Percentiles rank a stretch among this genome's conserved stretches.
These are phyloP conservation scores for Deroplatys truncata DNA, from an alignment of 2,888 invertebrate genomes.

Conservation along the genomic window DNA sequence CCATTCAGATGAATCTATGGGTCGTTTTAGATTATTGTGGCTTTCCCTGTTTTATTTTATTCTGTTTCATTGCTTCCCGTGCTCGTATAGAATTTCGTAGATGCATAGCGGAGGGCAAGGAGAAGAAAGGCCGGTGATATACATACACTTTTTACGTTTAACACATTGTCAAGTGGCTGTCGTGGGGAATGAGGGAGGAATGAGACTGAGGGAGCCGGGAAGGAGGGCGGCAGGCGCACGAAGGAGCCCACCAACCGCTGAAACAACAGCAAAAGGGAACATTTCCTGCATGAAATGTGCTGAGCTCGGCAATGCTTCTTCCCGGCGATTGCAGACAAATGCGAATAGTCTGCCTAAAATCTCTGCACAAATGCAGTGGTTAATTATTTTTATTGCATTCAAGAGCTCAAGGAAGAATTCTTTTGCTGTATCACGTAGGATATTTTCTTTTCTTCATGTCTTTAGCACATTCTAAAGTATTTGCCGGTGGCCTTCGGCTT, in stretches of 20 bases:
- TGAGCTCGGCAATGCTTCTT: neutral
- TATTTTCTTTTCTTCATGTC: too few species aligned
- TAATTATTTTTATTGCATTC: neutral
- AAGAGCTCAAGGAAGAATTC: too few species aligned
- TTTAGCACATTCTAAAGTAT: too few species aligned
- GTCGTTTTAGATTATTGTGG: conserved; percentile 28
- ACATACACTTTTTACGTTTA: conserved; percentile 8
- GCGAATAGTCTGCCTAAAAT: neutral
- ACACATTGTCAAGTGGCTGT: conserved; percentile 2
- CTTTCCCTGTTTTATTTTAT: conserved; percentile 22
- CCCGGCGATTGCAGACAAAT: neutral
- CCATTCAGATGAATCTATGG: conserved; percentile 29
- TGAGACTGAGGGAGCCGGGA: neutral
- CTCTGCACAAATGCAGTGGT: neutral
- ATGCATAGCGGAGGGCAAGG: neutral
- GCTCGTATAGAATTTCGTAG: conserved; percentile 11
- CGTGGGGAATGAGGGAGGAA: neutral
- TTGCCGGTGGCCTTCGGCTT: too few species aligned
- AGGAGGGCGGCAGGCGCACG: neutral
- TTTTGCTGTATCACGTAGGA: neutral
- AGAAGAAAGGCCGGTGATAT: neutral
- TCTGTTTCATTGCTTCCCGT: conserved; percentile 1
- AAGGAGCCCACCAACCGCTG: neutral
- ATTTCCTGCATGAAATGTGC: neutral
- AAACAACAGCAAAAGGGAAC: neutral